These are phyloP conservation scores for Temnothorax longispinosus DNA, from an alignment of 1,140 invertebrate genomes.

Conservation along the genomic window DNA sequence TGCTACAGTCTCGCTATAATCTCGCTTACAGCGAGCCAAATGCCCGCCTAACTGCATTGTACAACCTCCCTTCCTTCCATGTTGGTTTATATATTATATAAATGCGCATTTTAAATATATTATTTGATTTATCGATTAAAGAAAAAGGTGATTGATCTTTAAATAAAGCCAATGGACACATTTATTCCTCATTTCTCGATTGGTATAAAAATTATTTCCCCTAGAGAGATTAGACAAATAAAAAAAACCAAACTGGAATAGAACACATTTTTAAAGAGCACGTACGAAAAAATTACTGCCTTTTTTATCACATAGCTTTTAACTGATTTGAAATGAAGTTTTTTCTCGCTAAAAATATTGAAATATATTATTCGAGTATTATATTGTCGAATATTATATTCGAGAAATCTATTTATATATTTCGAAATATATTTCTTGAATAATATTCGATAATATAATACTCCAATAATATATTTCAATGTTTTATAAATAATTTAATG, in stretches of 20 bases:
- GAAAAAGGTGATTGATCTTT: conserved; percentile 76
- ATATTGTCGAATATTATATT: too few relatives aligned
- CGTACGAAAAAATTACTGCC: background rate
- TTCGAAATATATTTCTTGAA: too few relatives aligned
- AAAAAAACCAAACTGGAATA: background rate
- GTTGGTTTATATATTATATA: conserved; percentile 69
- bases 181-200: conserved; percentile 40
- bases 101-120: conserved; percentile 75
- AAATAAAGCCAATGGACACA: conserved; percentile 74
- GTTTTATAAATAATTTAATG: too few relatives aligned
- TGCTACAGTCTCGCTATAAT: conserved; percentile 45
- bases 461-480: too few relatives aligned
- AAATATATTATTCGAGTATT: too few relatives aligned
- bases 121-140: conserved; percentile 76
- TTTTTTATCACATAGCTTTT: background rate
- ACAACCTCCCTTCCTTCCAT: conserved; percentile 70
- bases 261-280: background rate
- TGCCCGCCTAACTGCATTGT: conserved; percentile 78
- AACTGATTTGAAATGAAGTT: background rate
- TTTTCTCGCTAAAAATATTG: background rate
- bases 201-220: conserved; percentile 19
- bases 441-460: too few relatives aligned
- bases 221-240: background rate
- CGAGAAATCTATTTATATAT: too few relatives aligned
- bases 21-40: conserved; percentile 70